Base-by-base conservation (phyloP, 2,797 vertebrate genomes). In the Sternotherus odoratus region DNA sequence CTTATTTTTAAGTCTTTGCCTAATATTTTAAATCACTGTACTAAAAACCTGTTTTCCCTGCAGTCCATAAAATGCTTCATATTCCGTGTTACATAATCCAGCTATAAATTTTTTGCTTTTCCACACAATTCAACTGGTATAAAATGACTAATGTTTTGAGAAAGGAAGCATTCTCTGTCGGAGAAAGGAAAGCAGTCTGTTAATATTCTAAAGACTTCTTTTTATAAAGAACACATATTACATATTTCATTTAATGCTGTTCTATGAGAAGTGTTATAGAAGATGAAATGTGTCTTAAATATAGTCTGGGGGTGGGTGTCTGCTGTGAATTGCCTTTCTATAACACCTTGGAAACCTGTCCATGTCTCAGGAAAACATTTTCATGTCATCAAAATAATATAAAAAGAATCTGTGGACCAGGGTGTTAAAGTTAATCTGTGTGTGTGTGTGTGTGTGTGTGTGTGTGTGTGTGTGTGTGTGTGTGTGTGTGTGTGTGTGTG, bases 51-150 rank as follows among this genome's bases (percentile, higher is more conserved):
- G 12, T 75, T 77, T 77, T 49, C 17, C 3, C 28, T 30, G 16
- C 36, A 69, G n/a, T 39, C 63, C 10, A 69, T 36, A 23, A 23
- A 12, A 39, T 39, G 63, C 10, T 23, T 39, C 63, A 69, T 39
- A 36, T 21, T 63, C 8, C 4, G 48, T 48, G 39, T 82, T 57
- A 43, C 23, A n/a, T 46, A 66, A n/a, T 54, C 36, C 50, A 43
- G 9, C 48, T 53, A 43, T 15, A 53, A 6, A 28, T 43, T 93
- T 96, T 93, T 96, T 91, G 94, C 88, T 83, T 92, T 97, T 75
- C 26, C 72, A 21, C 60, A 89, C 77, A 84, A 75, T 84, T 79
- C 87, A 83, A 87, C 90, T 77, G 19, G 48, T 83, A 78, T 69
- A 83, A 93, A 95, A 91, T 93, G 79, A 91, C 79, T 94, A 79